Evolutionary conservation across 2,797 vertebrate species (phyloP), one percentile per base, ranked within the genome.

Genomic region (Rhinella marina): DNA sequence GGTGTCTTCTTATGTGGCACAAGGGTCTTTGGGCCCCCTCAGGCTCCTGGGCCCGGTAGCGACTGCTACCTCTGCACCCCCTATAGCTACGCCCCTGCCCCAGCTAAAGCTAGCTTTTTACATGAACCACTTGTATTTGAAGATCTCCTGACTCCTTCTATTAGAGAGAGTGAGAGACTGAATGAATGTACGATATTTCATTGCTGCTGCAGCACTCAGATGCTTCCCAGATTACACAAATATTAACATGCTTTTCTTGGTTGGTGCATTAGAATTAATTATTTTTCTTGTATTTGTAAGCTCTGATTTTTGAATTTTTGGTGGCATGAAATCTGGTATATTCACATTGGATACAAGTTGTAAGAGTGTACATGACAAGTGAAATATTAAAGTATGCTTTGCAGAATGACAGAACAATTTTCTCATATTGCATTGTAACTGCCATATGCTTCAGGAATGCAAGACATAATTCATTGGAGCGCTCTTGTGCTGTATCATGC

Each of bases 371-470:
- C 25, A 78, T 86, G 48, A 29, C 50, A 79, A 56, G 66, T 73
- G 57, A 64, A 75, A 62, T 73, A 73, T 52, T 19, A 87, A 73
- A 87, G 68, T 75, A 54, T 72, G 66, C 72, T 86, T 87, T 87
- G 41, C 68, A 82, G 66, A 87, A 64, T 48, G 68, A 82, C 57
- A 87, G 61, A 68, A 78, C 84, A 79, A 79, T 86, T 86, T 86
- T 86, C 84, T 79, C 56, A 59, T 84, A 73, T 75, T 84, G 86
- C 81, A 62, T 64, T 81, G 68, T 87, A 87, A 87, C 73, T 82
- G 70, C 56, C 86, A 87, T 76, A 87, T 82, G 79, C 64, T 87
- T 82, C 79, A 87, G 68, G 32, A 75, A 61, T 76, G 56, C 13
- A 57, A 82, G 68, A 82, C 86, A 82, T 82, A 82, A 87, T 75